A percentile compares a stretch with the other conserved stretches of the same genome.
Conservation (phyloP, 2,888 invertebrate genomes). For the Sceliomorpha sp. region DNA sequence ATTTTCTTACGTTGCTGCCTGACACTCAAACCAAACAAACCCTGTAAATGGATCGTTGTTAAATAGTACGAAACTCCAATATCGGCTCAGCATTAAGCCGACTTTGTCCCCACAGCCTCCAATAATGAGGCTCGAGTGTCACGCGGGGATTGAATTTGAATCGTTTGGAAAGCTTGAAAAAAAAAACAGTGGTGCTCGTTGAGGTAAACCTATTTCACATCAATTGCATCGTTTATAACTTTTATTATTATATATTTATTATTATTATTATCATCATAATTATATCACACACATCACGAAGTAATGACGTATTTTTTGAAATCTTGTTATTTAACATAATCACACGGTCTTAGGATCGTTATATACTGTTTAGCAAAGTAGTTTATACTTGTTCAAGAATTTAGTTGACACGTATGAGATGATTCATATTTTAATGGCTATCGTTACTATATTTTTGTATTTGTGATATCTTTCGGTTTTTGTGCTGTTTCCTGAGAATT, state of each 20-base stretch:
- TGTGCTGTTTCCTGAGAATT: conserved; percentile 56
- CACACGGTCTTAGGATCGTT: conserved; percentile 17
- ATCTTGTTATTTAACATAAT: conserved; percentile 6
- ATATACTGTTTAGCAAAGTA: conserved; percentile 34
- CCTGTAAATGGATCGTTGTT: too few species aligned
- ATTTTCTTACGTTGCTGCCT: too few species aligned
- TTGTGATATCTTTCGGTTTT: conserved; percentile 41
- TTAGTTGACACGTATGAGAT: conserved; percentile 45
- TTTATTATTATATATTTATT: neutral
- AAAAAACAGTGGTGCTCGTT: conserved; percentile 52
- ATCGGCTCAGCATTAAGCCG: too few species aligned
- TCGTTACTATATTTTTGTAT: conserved; percentile 50
- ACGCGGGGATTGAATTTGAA: neutral
- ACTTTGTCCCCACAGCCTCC: too few species aligned
- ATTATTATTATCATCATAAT: neutral
- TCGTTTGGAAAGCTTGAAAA: conserved; percentile 27
- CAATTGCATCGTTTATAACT: conserved; percentile 6
- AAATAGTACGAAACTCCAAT: too few species aligned
- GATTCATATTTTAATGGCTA: conserved; percentile 43
- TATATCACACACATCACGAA: conserved; percentile 5
- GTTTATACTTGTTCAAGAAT: conserved; percentile 19
- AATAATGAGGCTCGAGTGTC: too few species aligned
- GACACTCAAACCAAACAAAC: too few species aligned
- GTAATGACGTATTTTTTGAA: conserved; percentile 2
- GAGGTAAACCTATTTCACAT: conserved; percentile 50